These are phyloP conservation scores for Platycnemis pennipes DNA, from an alignment of 2,888 invertebrate species.

Conservation along the genomic window DNA sequence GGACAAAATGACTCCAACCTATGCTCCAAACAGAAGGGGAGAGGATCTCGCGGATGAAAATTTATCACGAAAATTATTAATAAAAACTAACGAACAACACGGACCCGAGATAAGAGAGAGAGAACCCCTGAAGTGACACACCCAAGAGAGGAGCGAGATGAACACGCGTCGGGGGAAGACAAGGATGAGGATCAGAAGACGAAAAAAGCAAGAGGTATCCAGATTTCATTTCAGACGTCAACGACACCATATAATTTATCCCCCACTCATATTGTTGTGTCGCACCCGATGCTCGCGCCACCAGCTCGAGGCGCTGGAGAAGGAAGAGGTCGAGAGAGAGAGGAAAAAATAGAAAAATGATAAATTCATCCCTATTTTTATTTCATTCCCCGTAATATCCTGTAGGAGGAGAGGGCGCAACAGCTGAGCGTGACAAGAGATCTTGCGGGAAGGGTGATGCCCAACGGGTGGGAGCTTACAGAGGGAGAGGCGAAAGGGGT, in stretches of 20 bases:
- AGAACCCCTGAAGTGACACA: neutral
- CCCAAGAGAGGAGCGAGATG: neutral
- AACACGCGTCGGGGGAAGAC: neutral
- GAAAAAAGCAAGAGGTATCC: neutral
- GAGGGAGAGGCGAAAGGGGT: neutral
- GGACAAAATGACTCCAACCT: neutral
- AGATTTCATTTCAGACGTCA: conserved; percentile 11
- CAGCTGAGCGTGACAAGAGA: conserved; percentile 34
- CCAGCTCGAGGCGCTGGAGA: neutral
- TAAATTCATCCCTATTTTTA: neutral
- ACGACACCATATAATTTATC: neutral
- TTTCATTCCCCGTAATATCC: neutral
- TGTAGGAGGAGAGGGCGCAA: conserved; percentile 23
- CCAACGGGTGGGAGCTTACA: neutral
- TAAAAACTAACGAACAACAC: neutral
- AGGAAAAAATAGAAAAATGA: neutral
- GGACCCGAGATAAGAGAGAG: neutral
- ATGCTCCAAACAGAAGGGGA: neutral
- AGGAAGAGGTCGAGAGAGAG: neutral
- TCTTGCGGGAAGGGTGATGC: neutral
- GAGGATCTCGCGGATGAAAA: neutral
- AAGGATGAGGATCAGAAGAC: neutral
- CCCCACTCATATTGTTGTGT: neutral
- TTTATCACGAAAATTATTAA: neutral
- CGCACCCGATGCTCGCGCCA: neutral